These are phyloP conservation scores for Ochropacha duplaris DNA, from an alignment of 2,888 invertebrate genomes.

Conservation along the genomic window DNA sequence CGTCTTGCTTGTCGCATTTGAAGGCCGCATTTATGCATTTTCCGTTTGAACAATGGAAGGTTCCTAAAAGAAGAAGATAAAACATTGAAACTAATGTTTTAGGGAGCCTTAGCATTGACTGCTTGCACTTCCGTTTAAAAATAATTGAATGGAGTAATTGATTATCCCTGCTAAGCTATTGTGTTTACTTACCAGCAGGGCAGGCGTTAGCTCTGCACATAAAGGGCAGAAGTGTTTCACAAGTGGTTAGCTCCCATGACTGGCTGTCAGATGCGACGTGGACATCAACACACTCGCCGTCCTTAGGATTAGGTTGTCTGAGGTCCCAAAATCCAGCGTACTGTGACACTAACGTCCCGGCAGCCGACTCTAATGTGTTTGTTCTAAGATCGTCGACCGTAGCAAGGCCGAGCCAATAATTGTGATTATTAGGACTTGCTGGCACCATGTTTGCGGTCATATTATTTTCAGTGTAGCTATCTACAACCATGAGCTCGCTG, in stretches of 20 bases:
- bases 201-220: slow-evolving; percentile 96
- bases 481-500: slow-evolving; percentile 95
- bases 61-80: slow-evolving; percentile 83
- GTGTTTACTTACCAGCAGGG: slow-evolving; percentile 85
- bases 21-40: slow-evolving; percentile 95
- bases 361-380: slow-evolving; percentile 96
- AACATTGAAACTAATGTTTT: slow-evolving; percentile 50
- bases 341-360: slow-evolving; percentile 94
- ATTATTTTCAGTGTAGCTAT: slow-evolving; percentile 95
- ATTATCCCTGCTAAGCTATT: background rate
- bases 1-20: slow-evolving; percentile 96
- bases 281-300: slow-evolving; percentile 96
- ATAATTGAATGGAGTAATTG: slow-evolving; percentile 11
- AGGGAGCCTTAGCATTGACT: slow-evolving; percentile 46
- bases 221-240: slow-evolving; percentile 96
- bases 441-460: slow-evolving; percentile 92
- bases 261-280: slow-evolving; percentile 87
- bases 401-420: slow-evolving; percentile 95
- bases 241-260: slow-evolving; percentile 97
- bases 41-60: slow-evolving; percentile 96
- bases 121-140: slow-evolving; percentile 22
- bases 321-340: slow-evolving; percentile 97
- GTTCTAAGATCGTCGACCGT: slow-evolving; percentile 96
- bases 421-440: slow-evolving; percentile 86
- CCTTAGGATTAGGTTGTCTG: slow-evolving; percentile 92